These are phyloP conservation scores for Cryptomyrus ogoouensis DNA, from an alignment of 2,113 vertebrate genomes.

Conservation along the genomic window DNA sequence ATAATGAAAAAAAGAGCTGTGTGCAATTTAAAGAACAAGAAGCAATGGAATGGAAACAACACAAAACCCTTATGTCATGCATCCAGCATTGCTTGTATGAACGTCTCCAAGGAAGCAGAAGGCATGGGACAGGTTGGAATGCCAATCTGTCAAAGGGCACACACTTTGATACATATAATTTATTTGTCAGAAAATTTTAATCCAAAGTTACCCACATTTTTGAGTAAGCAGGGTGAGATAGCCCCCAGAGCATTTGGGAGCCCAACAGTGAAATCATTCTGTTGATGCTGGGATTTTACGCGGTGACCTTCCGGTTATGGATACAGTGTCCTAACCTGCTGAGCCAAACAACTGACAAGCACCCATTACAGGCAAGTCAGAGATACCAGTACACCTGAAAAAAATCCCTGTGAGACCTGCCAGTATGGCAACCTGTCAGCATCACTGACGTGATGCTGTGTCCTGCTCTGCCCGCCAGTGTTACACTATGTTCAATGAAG, in stretches of 20 bases:
- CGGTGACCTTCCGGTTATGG: background rate
- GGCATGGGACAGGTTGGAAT: background rate
- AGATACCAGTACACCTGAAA: background rate
- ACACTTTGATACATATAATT: background rate
- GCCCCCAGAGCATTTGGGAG: background rate
- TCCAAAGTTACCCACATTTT: background rate
- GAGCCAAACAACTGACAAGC: background rate
- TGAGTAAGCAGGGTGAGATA: background rate
- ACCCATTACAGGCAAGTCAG: background rate
- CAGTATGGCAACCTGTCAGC: background rate
- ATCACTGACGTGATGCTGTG: background rate
- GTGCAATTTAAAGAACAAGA: background rate
- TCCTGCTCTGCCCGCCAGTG: background rate
- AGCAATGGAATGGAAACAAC: background rate
- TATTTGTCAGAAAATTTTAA: background rate
- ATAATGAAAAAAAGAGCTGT: background rate
- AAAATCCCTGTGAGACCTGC: background rate
- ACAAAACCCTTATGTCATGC: background rate
- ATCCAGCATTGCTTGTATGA: background rate
- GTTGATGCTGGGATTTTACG: background rate
- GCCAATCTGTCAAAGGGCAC: background rate
- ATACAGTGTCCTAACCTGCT: background rate
- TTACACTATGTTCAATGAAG: background rate
- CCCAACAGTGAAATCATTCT: background rate
- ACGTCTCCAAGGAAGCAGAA: background rate